Percentiles rank a stretch among this genome's conserved stretches.
Conservation (phyloP, 2,888 invertebrate genomes). For the Camptogramma bilineatum region DNA sequence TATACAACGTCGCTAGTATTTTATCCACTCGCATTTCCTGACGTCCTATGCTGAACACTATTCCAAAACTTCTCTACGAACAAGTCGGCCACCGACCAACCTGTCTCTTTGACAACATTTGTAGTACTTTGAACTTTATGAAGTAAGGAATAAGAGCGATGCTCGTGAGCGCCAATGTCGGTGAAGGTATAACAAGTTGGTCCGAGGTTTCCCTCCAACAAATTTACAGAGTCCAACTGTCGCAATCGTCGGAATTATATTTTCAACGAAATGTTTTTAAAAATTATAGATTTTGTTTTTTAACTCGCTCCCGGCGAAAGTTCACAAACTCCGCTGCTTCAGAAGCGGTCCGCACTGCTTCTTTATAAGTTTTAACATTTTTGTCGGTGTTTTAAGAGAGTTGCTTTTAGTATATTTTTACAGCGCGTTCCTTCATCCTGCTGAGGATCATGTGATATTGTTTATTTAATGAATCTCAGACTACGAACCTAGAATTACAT, state of each 20-base stretch:
- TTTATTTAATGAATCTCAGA: conserved; percentile 2
- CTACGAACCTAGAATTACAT: not conserved
- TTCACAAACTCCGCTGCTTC: conserved; percentile 33
- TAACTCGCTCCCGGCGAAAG: conserved; percentile 33
- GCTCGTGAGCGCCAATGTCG: conserved; percentile 33
- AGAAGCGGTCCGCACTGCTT: conserved; percentile 27
- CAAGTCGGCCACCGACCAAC: conserved; percentile 46
- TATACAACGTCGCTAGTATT: conserved; percentile 56
- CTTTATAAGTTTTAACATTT: conserved; percentile 35
- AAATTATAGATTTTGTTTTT: conserved; percentile 45
- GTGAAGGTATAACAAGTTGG: conserved; percentile 55
- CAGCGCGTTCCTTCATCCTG: conserved; percentile 8
- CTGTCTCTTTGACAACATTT: conserved; percentile 9
- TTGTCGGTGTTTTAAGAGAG: conserved; percentile 31
- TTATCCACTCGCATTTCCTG: conserved; percentile 52
- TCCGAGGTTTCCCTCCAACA: conserved; percentile 51
- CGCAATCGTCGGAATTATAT: conserved; percentile 56
- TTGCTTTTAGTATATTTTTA: conserved; percentile 28
- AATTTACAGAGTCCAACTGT: conserved; percentile 59
- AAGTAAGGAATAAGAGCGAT: conserved; percentile 25
- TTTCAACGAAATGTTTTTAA: conserved; percentile 45
- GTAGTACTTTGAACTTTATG: conserved; percentile 29
- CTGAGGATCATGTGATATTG: conserved; percentile 2
- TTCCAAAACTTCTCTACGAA: conserved; percentile 55
- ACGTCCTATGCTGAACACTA: conserved; percentile 59